phyloP scores from a whole-genome alignment of 2,888 invertebrate species.

The Drosophila ochracea region DNA sequence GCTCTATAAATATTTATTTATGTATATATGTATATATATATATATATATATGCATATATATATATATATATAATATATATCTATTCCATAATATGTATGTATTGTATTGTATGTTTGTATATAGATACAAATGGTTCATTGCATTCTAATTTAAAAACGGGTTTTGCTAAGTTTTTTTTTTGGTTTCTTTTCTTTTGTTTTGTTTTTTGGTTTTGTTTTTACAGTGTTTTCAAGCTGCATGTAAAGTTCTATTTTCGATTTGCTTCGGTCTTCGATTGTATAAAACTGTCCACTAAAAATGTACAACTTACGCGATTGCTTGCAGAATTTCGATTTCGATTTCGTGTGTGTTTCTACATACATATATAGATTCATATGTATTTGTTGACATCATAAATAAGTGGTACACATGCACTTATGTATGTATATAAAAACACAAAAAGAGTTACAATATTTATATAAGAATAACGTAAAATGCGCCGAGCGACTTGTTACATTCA shows the following conservation, averaged over 20 bases:
- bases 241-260: slow-evolving; percentile 10
- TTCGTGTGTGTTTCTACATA: slow-evolving; percentile 15
- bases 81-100: slow-evolving; percentile 16
- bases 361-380: slow-evolving; percentile 26
- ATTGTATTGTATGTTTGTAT: slow-evolving; percentile 29
- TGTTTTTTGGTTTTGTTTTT: slow-evolving; percentile 7
- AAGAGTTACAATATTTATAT: slow-evolving; percentile 76
- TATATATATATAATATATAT: slow-evolving; percentile 10
- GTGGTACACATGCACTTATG: slow-evolving; percentile 7
- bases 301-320: slow-evolving; percentile 71
- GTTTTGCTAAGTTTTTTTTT: slow-evolving; percentile 18
- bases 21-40: slow-evolving; percentile 2
- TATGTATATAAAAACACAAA: slow-evolving; percentile 47
- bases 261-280: slow-evolving; percentile 42
- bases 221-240: slow-evolving; percentile 42
- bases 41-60: slow-evolving; percentile 5
- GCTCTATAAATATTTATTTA: slow-evolving; percentile 32
- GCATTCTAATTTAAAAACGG: slow-evolving; percentile 50
- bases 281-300: slow-evolving; percentile 71
- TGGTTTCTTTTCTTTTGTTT: slow-evolving; percentile 1
- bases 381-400: not conserved
- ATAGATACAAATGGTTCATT: slow-evolving; percentile 30
- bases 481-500: slow-evolving; percentile 3
- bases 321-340: slow-evolving; percentile 53
- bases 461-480: slow-evolving; percentile 40